phyloP scores from a whole-genome alignment of 2,888 invertebrate genomes.

The Aricia artaxerxes region DNA sequence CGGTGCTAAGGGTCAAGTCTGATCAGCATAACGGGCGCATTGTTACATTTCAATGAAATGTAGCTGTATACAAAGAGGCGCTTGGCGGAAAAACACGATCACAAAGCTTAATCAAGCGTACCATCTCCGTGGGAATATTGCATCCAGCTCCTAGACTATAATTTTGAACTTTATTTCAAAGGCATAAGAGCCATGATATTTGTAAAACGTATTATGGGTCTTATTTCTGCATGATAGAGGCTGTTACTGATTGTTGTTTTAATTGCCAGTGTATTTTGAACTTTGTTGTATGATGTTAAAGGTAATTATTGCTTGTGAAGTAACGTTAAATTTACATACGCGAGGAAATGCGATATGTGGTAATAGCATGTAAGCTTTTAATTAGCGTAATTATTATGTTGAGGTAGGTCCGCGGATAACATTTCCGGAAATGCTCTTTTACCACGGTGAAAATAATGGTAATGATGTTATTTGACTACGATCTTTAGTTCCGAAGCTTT shows the following conservation, averaged over 20 bases:
- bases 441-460: not conserved
- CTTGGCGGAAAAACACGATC: constrained; percentile 35
- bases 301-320: not conserved
- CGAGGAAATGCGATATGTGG: constrained; percentile 4
- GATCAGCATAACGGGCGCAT: not conserved
- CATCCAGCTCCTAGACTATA: not conserved
- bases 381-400: constrained; percentile 13
- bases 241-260: not conserved
- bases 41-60: constrained; percentile 13
- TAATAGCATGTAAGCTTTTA: constrained; percentile 7
- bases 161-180: not conserved
- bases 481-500: not conserved
- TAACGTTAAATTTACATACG: constrained; percentile 1
- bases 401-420: not conserved
- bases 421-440: not conserved
- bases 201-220: not conserved
- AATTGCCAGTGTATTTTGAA: not conserved
- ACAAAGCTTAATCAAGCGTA: constrained; percentile 37
- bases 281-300: not conserved
- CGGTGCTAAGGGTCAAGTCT: constrained; percentile 1
- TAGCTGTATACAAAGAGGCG: constrained; percentile 25
- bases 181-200: not conserved
- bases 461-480: not conserved
- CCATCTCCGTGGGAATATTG: constrained; percentile 40
- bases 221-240: not conserved